These are phyloP conservation scores for Enteromius paludinosus DNA, from an alignment of 2,797 vertebrate genomes.

Conservation along the genomic window DNA sequence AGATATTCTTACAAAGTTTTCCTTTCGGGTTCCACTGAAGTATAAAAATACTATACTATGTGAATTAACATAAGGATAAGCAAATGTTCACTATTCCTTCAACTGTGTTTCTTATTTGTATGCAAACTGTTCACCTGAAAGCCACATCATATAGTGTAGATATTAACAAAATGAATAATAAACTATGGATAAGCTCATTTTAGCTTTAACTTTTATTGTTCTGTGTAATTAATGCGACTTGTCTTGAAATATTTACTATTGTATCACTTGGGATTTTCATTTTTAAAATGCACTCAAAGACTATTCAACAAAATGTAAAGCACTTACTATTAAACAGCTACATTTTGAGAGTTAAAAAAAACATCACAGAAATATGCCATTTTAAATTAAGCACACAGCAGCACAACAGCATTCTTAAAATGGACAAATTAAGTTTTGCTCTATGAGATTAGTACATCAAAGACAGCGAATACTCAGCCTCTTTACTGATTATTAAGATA, in stretches of 20 bases:
- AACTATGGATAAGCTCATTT: neutral
- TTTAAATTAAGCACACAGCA: slow-evolving; percentile 53
- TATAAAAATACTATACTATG: neutral
- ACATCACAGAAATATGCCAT: slow-evolving; percentile 37
- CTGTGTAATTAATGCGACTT: neutral
- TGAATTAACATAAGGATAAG: neutral
- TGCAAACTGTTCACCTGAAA: neutral
- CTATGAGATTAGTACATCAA: neutral
- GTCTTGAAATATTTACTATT: neutral
- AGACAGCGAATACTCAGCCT: neutral
- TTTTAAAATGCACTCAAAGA: slow-evolving; percentile 3
- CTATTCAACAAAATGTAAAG: slow-evolving; percentile 51
- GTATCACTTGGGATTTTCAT: neutral
- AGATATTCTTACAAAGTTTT: neutral
- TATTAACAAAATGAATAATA: neutral
- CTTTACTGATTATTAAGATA: slow-evolving; percentile 2
- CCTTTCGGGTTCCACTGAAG: neutral
- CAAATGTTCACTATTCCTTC: neutral
- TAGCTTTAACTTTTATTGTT: neutral
- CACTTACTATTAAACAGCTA: slow-evolving; percentile 77
- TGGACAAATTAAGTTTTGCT: neutral
- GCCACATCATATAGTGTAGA: neutral
- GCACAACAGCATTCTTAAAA: neutral
- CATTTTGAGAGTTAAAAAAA: neutral
- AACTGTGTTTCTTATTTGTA: neutral